These are phyloP conservation scores for Elachura formosa DNA, from an alignment of 2,113 vertebrate genomes.

Conservation along the genomic window DNA sequence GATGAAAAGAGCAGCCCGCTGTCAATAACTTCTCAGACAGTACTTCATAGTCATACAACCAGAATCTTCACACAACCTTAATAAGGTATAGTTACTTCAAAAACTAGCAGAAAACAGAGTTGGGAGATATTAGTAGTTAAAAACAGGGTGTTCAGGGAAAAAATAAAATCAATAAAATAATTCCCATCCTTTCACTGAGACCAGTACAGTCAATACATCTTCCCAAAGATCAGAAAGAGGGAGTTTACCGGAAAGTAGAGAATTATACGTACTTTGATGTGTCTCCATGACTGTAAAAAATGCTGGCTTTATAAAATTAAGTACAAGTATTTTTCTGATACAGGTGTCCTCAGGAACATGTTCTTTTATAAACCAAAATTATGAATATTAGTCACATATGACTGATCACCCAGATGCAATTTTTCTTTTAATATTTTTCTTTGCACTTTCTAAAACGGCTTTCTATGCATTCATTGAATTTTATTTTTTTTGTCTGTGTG, in stretches of 20 bases:
- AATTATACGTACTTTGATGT: background rate
- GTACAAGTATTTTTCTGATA: background rate
- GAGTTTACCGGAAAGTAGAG: background rate
- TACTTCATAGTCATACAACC: background rate
- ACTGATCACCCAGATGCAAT: background rate
- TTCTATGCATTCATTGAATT: background rate
- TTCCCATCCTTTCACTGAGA: background rate
- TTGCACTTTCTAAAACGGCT: background rate
- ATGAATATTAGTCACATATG: background rate
- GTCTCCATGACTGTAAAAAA: background rate
- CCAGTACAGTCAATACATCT: background rate
- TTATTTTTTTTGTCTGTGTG: too few species aligned
- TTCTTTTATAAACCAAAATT: background rate
- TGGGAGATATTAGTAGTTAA: background rate
- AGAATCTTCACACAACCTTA: background rate
- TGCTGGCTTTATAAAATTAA: background rate
- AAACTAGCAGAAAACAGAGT: background rate
- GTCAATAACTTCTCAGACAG: background rate
- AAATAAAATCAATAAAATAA: background rate
- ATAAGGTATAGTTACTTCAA: background rate
- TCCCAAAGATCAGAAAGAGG: background rate
- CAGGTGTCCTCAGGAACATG: background rate
- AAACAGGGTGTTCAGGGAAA: background rate
- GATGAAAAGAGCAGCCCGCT: background rate
- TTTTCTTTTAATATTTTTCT: background rate